A percentile compares a stretch with the other conserved stretches of the same genome.
These are phyloP conservation scores for Lordiphosa stackelbergi DNA, from an alignment of 1,140 invertebrate genomes.

Conservation along the genomic window DNA sequence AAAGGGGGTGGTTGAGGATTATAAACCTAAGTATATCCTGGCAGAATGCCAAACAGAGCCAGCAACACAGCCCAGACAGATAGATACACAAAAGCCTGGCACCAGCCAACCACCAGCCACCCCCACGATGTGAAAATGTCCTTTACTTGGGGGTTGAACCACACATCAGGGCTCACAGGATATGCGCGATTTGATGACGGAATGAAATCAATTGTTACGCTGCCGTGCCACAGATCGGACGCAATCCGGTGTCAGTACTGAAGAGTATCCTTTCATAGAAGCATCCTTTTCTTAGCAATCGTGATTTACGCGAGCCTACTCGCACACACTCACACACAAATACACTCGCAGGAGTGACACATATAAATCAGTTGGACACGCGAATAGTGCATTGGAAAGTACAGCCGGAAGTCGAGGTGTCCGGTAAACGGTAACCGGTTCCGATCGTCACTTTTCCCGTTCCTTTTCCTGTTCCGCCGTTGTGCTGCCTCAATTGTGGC, in stretches of 20 bases:
- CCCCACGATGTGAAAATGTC: constrained; percentile 12
- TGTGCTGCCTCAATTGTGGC: constrained; percentile 12
- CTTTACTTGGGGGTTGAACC: constrained; percentile 32
- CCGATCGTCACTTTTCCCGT: constrained; percentile 78
- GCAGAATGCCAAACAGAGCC: constrained; percentile 41
- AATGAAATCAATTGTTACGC: constrained; percentile 77
- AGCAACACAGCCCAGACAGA: constrained; percentile 55
- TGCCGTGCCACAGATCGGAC: constrained; percentile 77
- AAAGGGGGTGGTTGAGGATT: constrained; percentile 72
- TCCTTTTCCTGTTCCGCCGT: constrained; percentile 58
- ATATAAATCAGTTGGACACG: constrained; percentile 67
- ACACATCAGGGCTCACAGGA: constrained; percentile 58
- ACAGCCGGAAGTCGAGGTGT: constrained; percentile 77
- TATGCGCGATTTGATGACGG: constrained; percentile 77
- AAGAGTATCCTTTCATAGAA: constrained; percentile 20
- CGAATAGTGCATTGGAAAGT: constrained; percentile 72
- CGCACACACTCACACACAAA: constrained; percentile 26
- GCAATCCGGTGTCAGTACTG: constrained; percentile 73
- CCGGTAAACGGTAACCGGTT: constrained; percentile 78
- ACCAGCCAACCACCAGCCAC: constrained; percentile 41
- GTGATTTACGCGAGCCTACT: constrained; percentile 48
- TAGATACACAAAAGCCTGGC: constrained; percentile 51
- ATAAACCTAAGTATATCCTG: constrained; percentile 72
- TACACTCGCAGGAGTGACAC: constrained; percentile 38
- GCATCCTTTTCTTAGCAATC: constrained; percentile 40